Evolutionary conservation across 2,113 vertebrate genomes (phyloP).

Genomic region (Actenoides hombroni): DNA sequence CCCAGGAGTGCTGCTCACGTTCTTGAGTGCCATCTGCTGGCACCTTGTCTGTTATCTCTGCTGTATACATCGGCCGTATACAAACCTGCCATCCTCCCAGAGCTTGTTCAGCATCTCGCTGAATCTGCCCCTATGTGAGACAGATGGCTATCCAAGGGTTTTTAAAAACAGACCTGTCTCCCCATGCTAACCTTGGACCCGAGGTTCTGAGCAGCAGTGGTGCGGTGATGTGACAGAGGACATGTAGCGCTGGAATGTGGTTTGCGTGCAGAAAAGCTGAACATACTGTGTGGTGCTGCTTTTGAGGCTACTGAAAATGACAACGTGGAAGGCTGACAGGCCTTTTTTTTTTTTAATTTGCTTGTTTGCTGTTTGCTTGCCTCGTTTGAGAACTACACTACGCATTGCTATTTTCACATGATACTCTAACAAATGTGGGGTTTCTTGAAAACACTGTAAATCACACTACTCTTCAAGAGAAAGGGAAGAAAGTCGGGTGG

Average conservation of each 20-base stretch:
- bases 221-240: not conserved
- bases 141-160: not conserved
- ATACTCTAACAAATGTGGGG: not conserved
- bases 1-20: not conserved
- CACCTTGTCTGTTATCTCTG: not conserved
- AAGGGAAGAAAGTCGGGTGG: not conserved
- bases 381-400: not conserved
- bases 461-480: not conserved
- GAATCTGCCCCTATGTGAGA: rapidly evolving
- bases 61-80: not conserved
- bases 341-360: not conserved
- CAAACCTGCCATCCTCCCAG: not conserved
- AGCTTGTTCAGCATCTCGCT: rapidly evolving
- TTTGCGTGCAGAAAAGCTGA: not conserved
- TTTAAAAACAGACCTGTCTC: not conserved
- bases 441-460: not conserved
- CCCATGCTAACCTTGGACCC: not conserved
- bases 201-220: not conserved
- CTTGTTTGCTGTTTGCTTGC: not conserved
- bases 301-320: not conserved
- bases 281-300: not conserved
- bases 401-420: not conserved
- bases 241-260: rapidly evolving
- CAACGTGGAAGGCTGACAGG: not conserved
- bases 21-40: slow-evolving; percentile 20